These are phyloP conservation scores for Bucorvus abyssinicus DNA, from an alignment of 2,797 vertebrate genomes.

Conservation along the genomic window DNA sequence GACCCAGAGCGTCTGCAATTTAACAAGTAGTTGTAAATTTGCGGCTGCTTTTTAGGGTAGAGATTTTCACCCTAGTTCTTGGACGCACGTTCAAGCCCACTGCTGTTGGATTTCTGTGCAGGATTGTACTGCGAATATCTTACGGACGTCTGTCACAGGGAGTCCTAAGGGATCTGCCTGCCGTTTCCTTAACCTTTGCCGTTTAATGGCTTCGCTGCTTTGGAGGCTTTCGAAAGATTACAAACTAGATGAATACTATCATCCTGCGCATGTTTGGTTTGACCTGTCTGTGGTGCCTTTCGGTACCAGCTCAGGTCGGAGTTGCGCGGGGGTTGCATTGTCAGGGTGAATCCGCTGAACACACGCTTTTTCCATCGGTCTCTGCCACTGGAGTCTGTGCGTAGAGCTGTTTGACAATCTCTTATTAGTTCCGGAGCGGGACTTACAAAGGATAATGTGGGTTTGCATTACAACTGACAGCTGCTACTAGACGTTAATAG, in stretches of 20 bases:
- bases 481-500: slow-evolving; percentile 78
- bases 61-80: neutral
- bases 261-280: neutral
- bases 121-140: neutral
- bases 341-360: neutral
- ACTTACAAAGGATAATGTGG: slow-evolving; percentile 88
- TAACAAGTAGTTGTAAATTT: neutral
- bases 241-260: neutral
- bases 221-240: neutral
- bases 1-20: neutral
- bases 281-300: neutral
- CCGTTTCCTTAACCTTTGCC: slow-evolving; percentile 50
- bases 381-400: slow-evolving; percentile 78
- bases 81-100: neutral
- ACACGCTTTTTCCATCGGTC: neutral
- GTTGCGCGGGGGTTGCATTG: neutral
- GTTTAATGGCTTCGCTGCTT: slow-evolving; percentile 27
- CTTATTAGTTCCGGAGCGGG: slow-evolving; percentile 88
- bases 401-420: slow-evolving; percentile 87
- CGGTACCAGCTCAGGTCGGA: neutral
- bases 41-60: neutral
- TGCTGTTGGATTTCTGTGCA: neutral
- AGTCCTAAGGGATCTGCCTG: slow-evolving; percentile 7
- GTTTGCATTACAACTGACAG: slow-evolving; percentile 89
- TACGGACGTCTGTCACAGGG: neutral